A percentile compares a stretch with the other conserved stretches of the same genome.
Evolutionary conservation across 2,113 vertebrate species (phyloP).

Genomic region (Peromyscus maniculatus): DNA sequence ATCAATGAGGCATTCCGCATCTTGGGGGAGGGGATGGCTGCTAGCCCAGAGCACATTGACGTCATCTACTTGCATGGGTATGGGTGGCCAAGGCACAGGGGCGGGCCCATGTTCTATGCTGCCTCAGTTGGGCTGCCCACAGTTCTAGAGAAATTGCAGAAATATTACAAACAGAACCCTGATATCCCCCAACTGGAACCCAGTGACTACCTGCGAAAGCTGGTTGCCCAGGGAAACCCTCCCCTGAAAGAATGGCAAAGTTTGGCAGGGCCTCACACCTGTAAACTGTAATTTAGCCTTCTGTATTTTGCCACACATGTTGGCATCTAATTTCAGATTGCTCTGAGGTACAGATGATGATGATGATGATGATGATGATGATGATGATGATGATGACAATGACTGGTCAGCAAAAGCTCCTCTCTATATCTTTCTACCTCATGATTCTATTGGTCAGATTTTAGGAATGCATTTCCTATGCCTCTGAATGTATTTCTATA

Average conservation of each 20-base stretch:
- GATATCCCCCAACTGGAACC: conserved; percentile 91
- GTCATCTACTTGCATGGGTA: conserved; percentile 94
- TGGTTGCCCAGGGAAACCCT: conserved; percentile 92
- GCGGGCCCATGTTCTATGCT: conserved; percentile 97
- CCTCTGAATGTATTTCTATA: neutral
- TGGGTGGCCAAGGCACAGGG: conserved; percentile 93
- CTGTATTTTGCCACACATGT: neutral
- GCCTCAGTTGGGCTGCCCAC: conserved; percentile 89
- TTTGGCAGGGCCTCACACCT: conserved; percentile 80
- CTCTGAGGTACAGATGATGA: neutral
- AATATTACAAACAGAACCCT: conserved; percentile 89
- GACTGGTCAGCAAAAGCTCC: neutral
- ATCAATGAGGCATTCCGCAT: conserved; percentile 95
- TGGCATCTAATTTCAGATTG: neutral
- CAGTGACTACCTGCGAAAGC: conserved; percentile 89
- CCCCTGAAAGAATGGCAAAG: conserved; percentile 92
- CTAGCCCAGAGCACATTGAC: conserved; percentile 94
- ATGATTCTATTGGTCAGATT: neutral
- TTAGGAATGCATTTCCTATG: neutral
- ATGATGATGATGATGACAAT: neutral
- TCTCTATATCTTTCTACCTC: conserved; percentile 3
- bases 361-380: neutral
- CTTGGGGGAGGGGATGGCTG: conserved; percentile 92
- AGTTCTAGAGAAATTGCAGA: conserved; percentile 91
- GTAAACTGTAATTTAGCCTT: conserved; percentile 89